Conservation (phyloP, 2,888 invertebrate species). For the Mylabris sibirica region DNA sequence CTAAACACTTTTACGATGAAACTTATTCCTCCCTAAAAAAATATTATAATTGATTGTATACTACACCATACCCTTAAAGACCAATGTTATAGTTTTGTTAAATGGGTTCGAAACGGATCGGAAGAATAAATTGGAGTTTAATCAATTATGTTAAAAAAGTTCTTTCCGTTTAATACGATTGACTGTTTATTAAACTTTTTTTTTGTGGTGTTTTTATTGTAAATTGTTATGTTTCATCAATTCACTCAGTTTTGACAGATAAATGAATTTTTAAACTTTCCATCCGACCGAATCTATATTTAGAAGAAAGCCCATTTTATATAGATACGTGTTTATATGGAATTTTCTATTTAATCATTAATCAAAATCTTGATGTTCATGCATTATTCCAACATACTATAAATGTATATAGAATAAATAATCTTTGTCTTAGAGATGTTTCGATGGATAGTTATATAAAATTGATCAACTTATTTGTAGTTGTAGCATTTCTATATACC, state of each 20-base stretch:
- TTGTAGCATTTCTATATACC: not conserved
- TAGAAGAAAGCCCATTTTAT: not conserved
- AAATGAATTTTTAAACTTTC: slow-evolving; percentile 8
- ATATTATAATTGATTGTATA: no score
- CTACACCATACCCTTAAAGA: no score
- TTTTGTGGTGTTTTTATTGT: not conserved
- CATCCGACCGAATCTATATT: not conserved
- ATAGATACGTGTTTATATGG: slow-evolving; percentile 20
- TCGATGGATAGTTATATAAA: slow-evolving; percentile 14
- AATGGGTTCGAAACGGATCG: slow-evolving; percentile 2
- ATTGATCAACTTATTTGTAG: slow-evolving; percentile 13
- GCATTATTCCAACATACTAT: slow-evolving; percentile 37
- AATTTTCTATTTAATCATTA: slow-evolving; percentile 33
- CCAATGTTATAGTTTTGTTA: not conserved
- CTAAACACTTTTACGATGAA: no score
- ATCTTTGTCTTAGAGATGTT: slow-evolving; percentile 19
- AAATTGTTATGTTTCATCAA: not conserved
- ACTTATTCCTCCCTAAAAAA: no score
- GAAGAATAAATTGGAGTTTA: slow-evolving; percentile 1
- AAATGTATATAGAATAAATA: slow-evolving; percentile 22
- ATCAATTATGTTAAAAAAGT: not conserved
- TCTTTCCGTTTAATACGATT: not conserved
- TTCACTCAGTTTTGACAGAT: not conserved
- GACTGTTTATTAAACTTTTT: no score
- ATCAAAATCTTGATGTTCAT: slow-evolving; percentile 34